Evolutionary conservation across 1,140 invertebrate species (phyloP).

Genomic region (Hylaeus volcanicus): DNA sequence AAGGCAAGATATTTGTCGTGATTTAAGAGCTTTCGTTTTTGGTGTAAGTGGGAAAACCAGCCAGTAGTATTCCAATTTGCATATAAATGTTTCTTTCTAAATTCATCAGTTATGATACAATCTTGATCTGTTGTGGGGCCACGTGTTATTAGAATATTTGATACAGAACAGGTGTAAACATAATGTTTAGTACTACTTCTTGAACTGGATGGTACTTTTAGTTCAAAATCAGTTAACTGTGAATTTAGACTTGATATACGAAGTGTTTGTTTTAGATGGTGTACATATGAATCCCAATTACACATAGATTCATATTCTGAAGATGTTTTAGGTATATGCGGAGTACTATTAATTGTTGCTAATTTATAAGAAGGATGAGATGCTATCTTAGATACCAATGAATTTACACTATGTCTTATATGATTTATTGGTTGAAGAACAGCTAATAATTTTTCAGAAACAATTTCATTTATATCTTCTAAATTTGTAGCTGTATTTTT

Average conservation of each 20-base stretch:
- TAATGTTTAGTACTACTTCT: slow-evolving; percentile 45
- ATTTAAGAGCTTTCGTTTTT: slow-evolving; percentile 74
- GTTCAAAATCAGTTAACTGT: slow-evolving; percentile 62
- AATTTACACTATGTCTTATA: slow-evolving; percentile 59
- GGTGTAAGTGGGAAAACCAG: slow-evolving; percentile 75
- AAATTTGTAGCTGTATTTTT: slow-evolving; percentile 73
- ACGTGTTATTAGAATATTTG: slow-evolving; percentile 76
- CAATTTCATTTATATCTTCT: slow-evolving; percentile 78
- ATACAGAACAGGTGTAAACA: slow-evolving; percentile 69
- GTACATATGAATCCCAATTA: slow-evolving; percentile 72
- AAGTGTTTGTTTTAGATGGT: slow-evolving; percentile 73
- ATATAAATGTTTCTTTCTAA: slow-evolving; percentile 73
- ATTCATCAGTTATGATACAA: slow-evolving; percentile 59
- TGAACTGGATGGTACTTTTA: slow-evolving; percentile 53
- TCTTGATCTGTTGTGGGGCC: slow-evolving; percentile 66
- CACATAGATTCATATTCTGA: slow-evolving; percentile 69
- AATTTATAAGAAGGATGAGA: slow-evolving; percentile 80
- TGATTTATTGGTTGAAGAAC: slow-evolving; percentile 76
- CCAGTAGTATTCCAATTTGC: slow-evolving; percentile 75
- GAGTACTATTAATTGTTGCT: slow-evolving; percentile 76
- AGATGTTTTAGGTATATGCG: slow-evolving; percentile 64
- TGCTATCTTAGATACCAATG: slow-evolving; percentile 73
- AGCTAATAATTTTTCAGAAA: slow-evolving; percentile 78
- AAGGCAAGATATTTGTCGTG: slow-evolving; percentile 79
- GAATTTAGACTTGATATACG: slow-evolving; percentile 51